Conservation (phyloP, 2,113 vertebrate species). For the Semnornis frantzii region DNA sequence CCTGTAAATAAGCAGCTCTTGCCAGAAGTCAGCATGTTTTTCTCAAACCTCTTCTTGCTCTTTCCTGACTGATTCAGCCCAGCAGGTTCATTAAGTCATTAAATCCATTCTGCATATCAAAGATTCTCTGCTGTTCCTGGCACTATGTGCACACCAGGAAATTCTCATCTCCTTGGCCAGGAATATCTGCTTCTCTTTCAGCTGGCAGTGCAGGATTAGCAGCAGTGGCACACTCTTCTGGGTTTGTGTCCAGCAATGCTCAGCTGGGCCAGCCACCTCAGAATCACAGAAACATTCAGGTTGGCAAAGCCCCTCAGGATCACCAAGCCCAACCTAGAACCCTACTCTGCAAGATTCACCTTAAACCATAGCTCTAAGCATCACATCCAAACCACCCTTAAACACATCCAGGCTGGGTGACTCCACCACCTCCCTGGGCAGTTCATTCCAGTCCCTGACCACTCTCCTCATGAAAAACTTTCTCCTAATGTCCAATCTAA, state of each 20-base stretch:
- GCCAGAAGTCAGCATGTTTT: neutral
- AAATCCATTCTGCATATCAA: neutral
- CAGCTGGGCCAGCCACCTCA: neutral
- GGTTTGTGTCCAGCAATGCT: neutral
- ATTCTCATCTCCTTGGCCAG: neutral
- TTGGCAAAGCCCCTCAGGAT: no score
- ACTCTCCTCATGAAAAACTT: no score
- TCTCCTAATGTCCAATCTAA: no score
- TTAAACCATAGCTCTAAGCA: no score
- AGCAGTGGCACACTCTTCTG: neutral
- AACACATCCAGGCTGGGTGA: no score
- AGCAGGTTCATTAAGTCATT: constrained; percentile 30
- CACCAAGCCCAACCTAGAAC: no score
- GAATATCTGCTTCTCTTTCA: neutral
- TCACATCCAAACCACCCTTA: no score
- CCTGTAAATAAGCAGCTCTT: neutral
- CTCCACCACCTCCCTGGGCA: no score
- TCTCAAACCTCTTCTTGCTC: neutral
- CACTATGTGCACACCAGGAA: neutral
- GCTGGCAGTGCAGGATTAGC: neutral
- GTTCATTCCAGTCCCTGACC: no score
- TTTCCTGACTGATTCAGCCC: neutral
- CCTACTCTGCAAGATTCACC: no score
- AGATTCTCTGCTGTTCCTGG: constrained; percentile 5
- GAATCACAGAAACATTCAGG: neutral